Evolutionary conservation across 2,888 invertebrate species (phyloP).

Genomic region (Cheilosia scutellata): DNA sequence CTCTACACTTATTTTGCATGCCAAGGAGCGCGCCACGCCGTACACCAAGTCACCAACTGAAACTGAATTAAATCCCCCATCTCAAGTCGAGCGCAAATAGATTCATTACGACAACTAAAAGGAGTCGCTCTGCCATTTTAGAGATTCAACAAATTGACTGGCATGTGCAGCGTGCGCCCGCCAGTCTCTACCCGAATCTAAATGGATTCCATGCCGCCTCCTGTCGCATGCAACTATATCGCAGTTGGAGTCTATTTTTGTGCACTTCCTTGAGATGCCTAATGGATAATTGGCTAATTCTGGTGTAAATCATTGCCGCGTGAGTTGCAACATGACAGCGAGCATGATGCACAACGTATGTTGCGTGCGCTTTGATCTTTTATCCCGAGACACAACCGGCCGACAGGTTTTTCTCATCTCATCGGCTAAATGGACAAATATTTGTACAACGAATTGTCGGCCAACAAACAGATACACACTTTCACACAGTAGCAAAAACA

Average conservation of each 20-base stretch:
- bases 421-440: conserved; percentile 51
- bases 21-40: conserved; percentile 16
- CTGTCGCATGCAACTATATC: conserved; percentile 4
- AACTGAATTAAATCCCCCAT: conserved; percentile 55
- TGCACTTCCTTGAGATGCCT: conserved; percentile 50
- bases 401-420: conserved; percentile 43
- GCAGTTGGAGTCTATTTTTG: conserved; percentile 54
- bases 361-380: conserved; percentile 66
- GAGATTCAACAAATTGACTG: conserved; percentile 62
- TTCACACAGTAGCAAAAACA: background rate
- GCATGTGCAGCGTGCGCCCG: conserved; percentile 55
- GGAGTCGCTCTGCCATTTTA: conserved; percentile 43
- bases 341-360: conserved; percentile 69
- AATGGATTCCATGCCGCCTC: conserved; percentile 52
- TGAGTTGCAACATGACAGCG: conserved; percentile 70
- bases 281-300: conserved; percentile 74
- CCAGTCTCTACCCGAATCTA: conserved; percentile 55
- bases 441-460: conserved; percentile 54
- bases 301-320: conserved; percentile 74
- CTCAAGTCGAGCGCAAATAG: conserved; percentile 68
- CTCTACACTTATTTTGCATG: conserved; percentile 11
- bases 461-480: conserved; percentile 20
- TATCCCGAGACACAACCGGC: conserved; percentile 4
- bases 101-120: conserved; percentile 59
- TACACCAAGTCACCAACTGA: background rate